Evolutionary conservation across 1,140 invertebrate species (phyloP), one percentile per base, ranked within the genome.

Genomic region (Drosophila pallidifrons): DNA sequence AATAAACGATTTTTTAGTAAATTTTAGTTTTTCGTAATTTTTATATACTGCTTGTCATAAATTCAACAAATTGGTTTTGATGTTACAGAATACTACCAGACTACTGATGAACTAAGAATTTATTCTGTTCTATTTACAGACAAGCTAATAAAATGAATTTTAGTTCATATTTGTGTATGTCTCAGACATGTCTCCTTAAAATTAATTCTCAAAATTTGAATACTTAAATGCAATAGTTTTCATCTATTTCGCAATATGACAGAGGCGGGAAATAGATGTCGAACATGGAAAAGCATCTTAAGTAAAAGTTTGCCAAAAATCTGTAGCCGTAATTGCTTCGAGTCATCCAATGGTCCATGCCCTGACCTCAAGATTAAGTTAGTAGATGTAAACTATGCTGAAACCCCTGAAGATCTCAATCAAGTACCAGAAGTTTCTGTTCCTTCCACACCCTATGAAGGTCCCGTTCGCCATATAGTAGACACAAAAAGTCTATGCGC

Each of bases 261-360:
- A 30, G 69, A 46, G 20, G 45, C 55, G n/a, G 61, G 38, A 10
- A 77, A 41, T 28, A 82, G 82, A 51, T 86, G 82, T 16, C 6
- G 13, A 5, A 69, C 38, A 5, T 76, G 63, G 82, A 43, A 25
- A n/a, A 2, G 1, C 5, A 25, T 51, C 3, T 4, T 52, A 8
- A 52, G 47, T 8, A 5, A 66, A 45, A 54, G 45, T 30, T 1
- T 57, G 0, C 38, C 43, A 1, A 28, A 2, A 1, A 2, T 35
- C 5, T 86, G 82, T 13, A 4, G 16, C 7, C 38, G 41, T 0
- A 55, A 35, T 20, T 88, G 83, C 45, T 89, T 46, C 7, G 16
- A 54, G 1, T 49, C 82, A 3, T 10, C 38, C 7, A 7, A 43
- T 2, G 74, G 43, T 13, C 67, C 59, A 4, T 88, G 83, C 16